Base-by-base conservation (phyloP, 2,113 vertebrate species). In the Tupaia chinensis region DNA sequence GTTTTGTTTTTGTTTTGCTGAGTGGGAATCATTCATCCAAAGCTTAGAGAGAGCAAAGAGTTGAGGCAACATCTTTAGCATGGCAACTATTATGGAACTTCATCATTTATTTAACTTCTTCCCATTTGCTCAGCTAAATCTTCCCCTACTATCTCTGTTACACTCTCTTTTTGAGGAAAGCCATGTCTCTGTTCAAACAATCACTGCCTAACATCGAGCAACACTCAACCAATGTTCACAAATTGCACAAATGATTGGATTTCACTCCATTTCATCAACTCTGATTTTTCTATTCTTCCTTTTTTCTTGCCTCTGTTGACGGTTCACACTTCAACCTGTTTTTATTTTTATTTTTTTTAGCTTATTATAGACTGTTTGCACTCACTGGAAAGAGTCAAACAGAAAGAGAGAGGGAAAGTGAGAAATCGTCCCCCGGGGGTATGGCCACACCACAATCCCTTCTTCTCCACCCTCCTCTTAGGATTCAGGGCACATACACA, bases 11-110 rank as follows among this genome's bases (percentile, higher is more conserved):
- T 19, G 17, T 86, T 83, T 78, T 65, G 13, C 15, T 61, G 44
- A 22, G 34, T 1, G 77, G 22, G 32, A 69, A 25, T 34, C 1
- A 34, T 54, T n/a, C 6, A 70, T 79, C 8, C 84, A 81, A 84
- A 61, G 34, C 4, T 15, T 44, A 44, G 13, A n/a, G 65, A 68
- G 61, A 60, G 53, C 69, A n/a, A 1, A 60, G 7, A 70, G 15
- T 11, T 56, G 56, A 79, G 9, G 44, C 56, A 69, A 14, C 4
- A 25, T 2, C 0, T 3, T 16, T 5, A 12, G 13, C 15, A 0
- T 6, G 13, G 69, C 32, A 61, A 44, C 27, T 17, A 20, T 32
- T 22, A 6, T 0, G 4, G 23, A 25, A n/a, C 27, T 44, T 76
- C 79, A 69, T 63, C 70, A 32, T 0, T 22, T 58, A 56, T 79